These are phyloP conservation scores for Trichogramma dendrolimi DNA, from an alignment of 2,888 invertebrate genomes.

Conservation along the genomic window DNA sequence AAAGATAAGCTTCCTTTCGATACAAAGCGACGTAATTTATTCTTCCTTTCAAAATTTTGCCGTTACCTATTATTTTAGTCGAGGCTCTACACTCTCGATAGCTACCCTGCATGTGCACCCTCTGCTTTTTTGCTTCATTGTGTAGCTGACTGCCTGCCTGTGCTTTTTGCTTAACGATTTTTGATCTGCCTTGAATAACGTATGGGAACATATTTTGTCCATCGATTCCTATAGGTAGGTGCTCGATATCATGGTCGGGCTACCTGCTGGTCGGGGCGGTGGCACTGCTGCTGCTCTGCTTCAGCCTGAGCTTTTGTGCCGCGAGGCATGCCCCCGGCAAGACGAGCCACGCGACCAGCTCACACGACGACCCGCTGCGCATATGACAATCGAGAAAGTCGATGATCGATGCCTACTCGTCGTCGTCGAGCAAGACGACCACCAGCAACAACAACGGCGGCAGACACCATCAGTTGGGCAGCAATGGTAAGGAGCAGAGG, in stretches of 20 bases:
- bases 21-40: slow-evolving; percentile 4
- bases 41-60: slow-evolving; percentile 9
- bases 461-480: no score
- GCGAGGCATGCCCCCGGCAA: slow-evolving; percentile 55
- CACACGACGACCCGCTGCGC: slow-evolving; percentile 43
- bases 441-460: background rate
- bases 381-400: slow-evolving; percentile 48
- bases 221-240: slow-evolving; percentile 52
- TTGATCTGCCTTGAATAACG: no score
- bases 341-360: slow-evolving; percentile 41
- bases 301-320: slow-evolving; percentile 58
- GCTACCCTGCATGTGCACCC: no score
- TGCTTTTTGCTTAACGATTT: no score
- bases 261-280: slow-evolving; percentile 57
- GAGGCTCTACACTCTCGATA: no score
- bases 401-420: slow-evolving; percentile 46
- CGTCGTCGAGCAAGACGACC: slow-evolving; percentile 29
- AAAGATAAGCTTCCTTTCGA: slow-evolving; percentile 9
- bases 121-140: no score
- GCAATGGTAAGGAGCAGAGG: background rate
- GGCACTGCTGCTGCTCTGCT: slow-evolving; percentile 56
- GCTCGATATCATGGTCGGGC: slow-evolving; percentile 59
- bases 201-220: no score
- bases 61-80: no score
- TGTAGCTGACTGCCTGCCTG: no score